Conservation (phyloP, 2,113 vertebrate species). For the Harpagus bidentatus region DNA sequence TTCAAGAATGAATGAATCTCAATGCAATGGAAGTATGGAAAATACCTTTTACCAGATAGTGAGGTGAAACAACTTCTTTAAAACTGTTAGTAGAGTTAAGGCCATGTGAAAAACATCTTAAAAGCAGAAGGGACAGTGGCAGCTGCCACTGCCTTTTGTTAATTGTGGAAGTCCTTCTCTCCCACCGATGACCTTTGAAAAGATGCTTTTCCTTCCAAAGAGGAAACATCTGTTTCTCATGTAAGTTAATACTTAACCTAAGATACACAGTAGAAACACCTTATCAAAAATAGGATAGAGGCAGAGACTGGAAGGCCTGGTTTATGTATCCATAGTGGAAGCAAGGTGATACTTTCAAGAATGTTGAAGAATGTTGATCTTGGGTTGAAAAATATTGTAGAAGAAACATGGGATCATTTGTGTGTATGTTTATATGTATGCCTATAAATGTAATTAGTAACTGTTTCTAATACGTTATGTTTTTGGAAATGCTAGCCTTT, state of each 20-base stretch:
- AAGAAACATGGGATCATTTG: background rate
- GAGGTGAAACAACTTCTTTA: background rate
- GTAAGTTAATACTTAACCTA: conserved; percentile 16
- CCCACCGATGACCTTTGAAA: background rate
- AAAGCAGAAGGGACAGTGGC: background rate
- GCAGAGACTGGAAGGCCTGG: background rate
- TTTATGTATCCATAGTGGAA: background rate
- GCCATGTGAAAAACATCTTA: background rate
- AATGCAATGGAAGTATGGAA: background rate
- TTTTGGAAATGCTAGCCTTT: background rate
- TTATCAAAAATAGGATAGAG: background rate
- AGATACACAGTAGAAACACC: background rate
- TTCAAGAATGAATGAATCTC: background rate
- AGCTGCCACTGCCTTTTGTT: background rate
- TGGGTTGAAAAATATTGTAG: background rate
- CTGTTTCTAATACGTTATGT: background rate
- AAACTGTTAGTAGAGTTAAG: background rate
- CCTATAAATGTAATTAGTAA: background rate
- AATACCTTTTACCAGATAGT: background rate
- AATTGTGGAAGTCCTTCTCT: background rate
- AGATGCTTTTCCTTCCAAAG: conserved; percentile 48
- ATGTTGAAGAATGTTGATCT: background rate
- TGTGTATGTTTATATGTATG: background rate
- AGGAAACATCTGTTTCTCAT: conserved; percentile 48
- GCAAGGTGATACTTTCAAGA: background rate